Evolutionary conservation across 2,113 vertebrate genomes (phyloP).

Genomic region (Pandion haliaetus): DNA sequence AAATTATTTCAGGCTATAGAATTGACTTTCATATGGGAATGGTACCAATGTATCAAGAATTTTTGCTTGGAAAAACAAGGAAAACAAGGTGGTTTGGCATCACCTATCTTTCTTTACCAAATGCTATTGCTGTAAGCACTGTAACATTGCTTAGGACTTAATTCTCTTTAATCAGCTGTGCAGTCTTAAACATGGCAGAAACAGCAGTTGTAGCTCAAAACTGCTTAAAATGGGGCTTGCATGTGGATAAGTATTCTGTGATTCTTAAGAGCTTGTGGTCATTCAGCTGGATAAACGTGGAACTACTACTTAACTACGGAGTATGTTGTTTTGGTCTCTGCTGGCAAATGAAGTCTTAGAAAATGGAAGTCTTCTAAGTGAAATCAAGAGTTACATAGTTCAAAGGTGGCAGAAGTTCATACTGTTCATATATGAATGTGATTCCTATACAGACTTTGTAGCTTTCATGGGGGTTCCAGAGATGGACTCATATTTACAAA

Average conservation of each 20-base stretch:
- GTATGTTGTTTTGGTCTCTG: not conserved
- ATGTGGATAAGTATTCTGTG: not conserved
- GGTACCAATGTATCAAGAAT: not conserved
- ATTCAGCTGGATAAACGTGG: not conserved
- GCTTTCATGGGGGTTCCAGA: not conserved
- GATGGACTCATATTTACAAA: not conserved
- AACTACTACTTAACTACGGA: not conserved
- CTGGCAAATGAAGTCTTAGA: not conserved
- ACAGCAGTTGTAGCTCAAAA: not conserved
- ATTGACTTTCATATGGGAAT: not conserved
- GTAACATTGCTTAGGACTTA: not conserved
- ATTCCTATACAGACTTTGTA: not conserved
- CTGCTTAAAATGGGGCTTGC: not conserved
- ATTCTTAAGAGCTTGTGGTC: not conserved
- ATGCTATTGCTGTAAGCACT: not conserved
- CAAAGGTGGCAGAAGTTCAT: not conserved
- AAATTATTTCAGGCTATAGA: not conserved
- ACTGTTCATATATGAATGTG: not conserved
- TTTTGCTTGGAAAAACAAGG: not conserved
- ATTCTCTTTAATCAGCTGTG: not conserved
- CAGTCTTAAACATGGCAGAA: not conserved
- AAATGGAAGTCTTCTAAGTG: not conserved
- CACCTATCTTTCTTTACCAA: not conserved
- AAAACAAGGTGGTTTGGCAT: not conserved
- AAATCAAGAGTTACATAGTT: not conserved